Evolutionary conservation across 2,888 invertebrate species (phyloP).

Genomic region (Tetragonisca angustula): DNA sequence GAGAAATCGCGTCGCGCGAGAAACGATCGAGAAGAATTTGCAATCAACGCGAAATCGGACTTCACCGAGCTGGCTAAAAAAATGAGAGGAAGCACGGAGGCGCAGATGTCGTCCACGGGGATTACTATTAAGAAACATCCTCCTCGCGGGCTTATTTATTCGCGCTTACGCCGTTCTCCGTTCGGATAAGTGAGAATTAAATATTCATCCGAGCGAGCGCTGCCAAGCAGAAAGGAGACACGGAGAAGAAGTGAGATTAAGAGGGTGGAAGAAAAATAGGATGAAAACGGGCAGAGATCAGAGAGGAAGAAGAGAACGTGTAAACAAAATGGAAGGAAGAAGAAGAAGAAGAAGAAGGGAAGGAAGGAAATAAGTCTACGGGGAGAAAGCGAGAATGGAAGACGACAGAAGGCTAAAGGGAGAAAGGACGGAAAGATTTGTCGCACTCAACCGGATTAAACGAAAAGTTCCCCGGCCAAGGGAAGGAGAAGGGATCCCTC

Average conservation of each 20-base stretch:
- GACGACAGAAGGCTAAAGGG: constrained; percentile 13
- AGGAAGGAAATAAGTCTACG: constrained; percentile 1
- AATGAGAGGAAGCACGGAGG: neutral
- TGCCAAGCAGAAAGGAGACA: neutral
- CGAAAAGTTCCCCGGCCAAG: constrained; percentile 57
- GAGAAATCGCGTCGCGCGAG: no score
- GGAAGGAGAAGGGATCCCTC: constrained; percentile 17
- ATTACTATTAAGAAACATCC: constrained; percentile 76
- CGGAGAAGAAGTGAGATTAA: constrained; percentile 4
- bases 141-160: constrained; percentile 75
- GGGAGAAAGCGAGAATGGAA: neutral
- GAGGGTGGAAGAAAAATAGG: neutral
- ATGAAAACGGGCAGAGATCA: neutral
- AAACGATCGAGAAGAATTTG: neutral
- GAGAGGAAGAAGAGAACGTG: no score
- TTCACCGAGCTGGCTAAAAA: neutral
- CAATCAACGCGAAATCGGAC: neutral
- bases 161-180: constrained; percentile 73
- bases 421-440: constrained; percentile 60
- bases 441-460: constrained; percentile 70
- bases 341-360: neutral
- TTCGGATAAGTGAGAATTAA: constrained; percentile 74
- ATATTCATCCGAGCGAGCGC: constrained; percentile 73
- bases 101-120: constrained; percentile 72
- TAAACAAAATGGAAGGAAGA: neutral